Conservation (phyloP, 2,113 vertebrate genomes). For the Dasyprocta punctata region DNA sequence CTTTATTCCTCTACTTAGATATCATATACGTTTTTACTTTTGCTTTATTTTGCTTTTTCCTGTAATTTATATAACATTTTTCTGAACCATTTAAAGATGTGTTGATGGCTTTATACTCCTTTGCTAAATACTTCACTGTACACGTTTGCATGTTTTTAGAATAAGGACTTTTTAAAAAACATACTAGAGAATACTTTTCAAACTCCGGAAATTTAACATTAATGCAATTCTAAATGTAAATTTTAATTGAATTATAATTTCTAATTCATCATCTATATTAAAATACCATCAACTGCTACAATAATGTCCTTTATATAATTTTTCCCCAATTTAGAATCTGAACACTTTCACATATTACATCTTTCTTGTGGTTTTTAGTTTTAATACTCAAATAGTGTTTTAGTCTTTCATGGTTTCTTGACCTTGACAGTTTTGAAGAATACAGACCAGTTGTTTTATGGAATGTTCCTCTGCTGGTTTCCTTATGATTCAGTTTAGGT, state of each 20-base stretch:
- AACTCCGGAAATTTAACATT: constrained; percentile 22
- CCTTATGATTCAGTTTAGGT: neutral
- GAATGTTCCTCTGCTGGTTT: neutral
- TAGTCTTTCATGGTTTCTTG: neutral
- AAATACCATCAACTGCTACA: neutral
- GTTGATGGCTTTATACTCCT: neutral
- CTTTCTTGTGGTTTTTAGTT: neutral
- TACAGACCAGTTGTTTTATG: neutral
- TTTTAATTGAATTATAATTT: neutral
- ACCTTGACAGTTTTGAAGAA: neutral
- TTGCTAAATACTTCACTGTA: constrained; percentile 14
- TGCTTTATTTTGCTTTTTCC: neutral
- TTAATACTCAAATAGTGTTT: neutral
- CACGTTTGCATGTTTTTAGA: neutral
- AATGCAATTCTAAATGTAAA: neutral
- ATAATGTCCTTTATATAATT: neutral
- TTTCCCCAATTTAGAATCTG: neutral
- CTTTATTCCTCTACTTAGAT: neutral
- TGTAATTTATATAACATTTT: neutral
- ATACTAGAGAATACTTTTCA: neutral
- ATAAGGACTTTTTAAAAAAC: neutral
- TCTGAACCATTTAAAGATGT: neutral
- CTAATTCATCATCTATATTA: neutral
- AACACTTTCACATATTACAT: neutral
- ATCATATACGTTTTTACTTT: neutral